phyloP scores from a whole-genome alignment of 2,113 vertebrate species.

The Leptobrachium leishanense region DNA sequence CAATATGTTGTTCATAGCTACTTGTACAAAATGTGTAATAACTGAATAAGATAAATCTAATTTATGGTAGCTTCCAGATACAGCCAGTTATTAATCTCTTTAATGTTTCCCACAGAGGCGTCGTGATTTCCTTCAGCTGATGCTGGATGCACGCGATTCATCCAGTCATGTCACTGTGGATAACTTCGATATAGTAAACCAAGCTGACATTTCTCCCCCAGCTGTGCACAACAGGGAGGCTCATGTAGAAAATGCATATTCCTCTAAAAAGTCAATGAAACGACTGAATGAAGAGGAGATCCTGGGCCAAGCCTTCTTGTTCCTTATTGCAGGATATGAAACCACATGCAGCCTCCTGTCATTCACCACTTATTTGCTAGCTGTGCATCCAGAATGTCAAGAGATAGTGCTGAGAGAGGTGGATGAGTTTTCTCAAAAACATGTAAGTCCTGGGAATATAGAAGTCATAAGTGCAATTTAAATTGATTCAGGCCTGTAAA shows the following conservation, averaged over 20 bases:
- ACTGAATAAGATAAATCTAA: too few species aligned
- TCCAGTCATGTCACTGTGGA: slow-evolving; percentile 55
- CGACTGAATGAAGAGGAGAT: slow-evolving; percentile 83
- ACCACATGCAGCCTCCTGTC: slow-evolving; percentile 81
- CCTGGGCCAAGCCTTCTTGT: slow-evolving; percentile 85
- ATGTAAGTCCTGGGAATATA: slow-evolving; percentile 71
- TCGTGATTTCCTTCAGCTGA: slow-evolving; percentile 88
- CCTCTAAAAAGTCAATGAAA: slow-evolving; percentile 49
- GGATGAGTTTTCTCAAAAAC: slow-evolving; percentile 74
- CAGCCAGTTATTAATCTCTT: too few species aligned
- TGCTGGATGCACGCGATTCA: slow-evolving; percentile 74
- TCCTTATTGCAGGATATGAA: slow-evolving; percentile 88
- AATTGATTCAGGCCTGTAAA: too few species aligned
- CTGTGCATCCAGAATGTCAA: slow-evolving; percentile 81
- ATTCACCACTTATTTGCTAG: slow-evolving; percentile 86
- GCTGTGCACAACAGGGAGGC: neutral
- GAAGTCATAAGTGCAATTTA: neutral
- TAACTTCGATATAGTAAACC: slow-evolving; percentile 62
- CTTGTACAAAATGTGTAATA: too few species aligned
- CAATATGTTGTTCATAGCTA: too few species aligned
- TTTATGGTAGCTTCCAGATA: too few species aligned
- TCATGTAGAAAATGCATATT: neutral
- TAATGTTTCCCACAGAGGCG: slow-evolving; percentile 69
- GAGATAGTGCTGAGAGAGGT: slow-evolving; percentile 77
- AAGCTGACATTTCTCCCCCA: slow-evolving; percentile 49